phyloP scores from a whole-genome alignment of 2,797 vertebrate genomes.

The Pteropus rufus region DNA sequence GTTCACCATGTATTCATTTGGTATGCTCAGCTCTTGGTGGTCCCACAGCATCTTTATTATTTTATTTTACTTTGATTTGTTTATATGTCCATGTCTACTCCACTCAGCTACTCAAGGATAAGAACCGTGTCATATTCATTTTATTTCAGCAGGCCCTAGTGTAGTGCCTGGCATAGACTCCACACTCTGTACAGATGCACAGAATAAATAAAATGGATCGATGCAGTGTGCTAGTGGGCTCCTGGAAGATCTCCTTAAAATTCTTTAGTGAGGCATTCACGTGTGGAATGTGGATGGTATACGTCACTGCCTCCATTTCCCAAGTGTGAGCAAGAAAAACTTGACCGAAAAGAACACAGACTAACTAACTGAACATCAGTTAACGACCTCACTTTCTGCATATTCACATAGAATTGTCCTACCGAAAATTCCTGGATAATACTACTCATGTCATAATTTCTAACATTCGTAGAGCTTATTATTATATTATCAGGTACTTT shows the following conservation, averaged over 20 bases:
- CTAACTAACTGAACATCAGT: background rate
- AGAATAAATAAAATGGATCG: background rate
- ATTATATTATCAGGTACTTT: background rate
- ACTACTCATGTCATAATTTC: background rate
- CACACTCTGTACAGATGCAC: background rate
- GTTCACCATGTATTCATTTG: background rate
- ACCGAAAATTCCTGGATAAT: background rate
- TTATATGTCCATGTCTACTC: background rate
- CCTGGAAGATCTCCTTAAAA: slow-evolving; percentile 45
- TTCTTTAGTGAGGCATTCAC: slow-evolving; percentile 14
- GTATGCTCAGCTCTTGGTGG: background rate
- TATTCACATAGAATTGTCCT: background rate
- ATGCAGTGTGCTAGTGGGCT: background rate
- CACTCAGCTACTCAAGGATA: background rate
- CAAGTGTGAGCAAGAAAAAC: background rate
- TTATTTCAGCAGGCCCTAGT: background rate
- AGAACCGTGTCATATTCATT: background rate
- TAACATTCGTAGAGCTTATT: background rate
- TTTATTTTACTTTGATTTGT: background rate
- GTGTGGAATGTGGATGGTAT: background rate
- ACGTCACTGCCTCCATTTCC: background rate
- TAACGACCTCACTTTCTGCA: background rate
- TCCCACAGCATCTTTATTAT: background rate
- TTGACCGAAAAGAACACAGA: background rate
- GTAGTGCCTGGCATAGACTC: background rate